A percentile compares a stretch with the other conserved stretches of the same genome.
Conservation (phyloP, 2,888 invertebrate genomes). For the Chrysodeixis includens region DNA sequence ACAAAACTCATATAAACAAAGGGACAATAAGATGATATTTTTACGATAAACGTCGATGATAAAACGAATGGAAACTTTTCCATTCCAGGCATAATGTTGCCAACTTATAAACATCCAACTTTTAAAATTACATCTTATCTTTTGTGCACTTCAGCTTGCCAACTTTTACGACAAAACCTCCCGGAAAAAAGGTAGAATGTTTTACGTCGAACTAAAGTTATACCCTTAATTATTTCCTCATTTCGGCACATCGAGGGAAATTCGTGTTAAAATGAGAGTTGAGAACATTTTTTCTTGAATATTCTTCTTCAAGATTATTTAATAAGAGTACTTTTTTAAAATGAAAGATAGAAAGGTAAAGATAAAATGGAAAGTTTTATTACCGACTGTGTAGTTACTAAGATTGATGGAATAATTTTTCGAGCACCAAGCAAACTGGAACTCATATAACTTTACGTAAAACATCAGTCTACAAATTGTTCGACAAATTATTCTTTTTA, state of each 20-base stretch:
- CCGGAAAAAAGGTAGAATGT: slow-evolving; percentile 43
- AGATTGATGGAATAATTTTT: not conserved
- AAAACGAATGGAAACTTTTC: slow-evolving; percentile 38
- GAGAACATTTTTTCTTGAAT: slow-evolving; percentile 41
- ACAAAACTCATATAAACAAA: slow-evolving; percentile 29
- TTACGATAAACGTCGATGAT: slow-evolving; percentile 38
- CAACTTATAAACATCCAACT: slow-evolving; percentile 52
- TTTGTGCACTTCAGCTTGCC: slow-evolving; percentile 32
- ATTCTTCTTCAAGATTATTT: slow-evolving; percentile 48
- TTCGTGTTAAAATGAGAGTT: slow-evolving; percentile 39
- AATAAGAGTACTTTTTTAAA: slow-evolving; percentile 40
- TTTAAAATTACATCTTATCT: slow-evolving; percentile 56
- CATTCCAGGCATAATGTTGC: slow-evolving; percentile 29
- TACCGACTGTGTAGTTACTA: not conserved
- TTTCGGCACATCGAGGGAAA: slow-evolving; percentile 43
- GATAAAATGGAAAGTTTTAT: slow-evolving; percentile 8
- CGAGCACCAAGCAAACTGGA: not conserved
- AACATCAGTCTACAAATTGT: not conserved
- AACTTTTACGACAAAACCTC: slow-evolving; percentile 46
- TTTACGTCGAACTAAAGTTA: slow-evolving; percentile 54
- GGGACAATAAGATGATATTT: slow-evolving; percentile 27
- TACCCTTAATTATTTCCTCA: slow-evolving; percentile 54
- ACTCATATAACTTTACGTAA: not conserved
- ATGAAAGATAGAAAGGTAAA: slow-evolving; percentile 37
- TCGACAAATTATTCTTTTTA: not conserved